A percentile compares a stretch with the other conserved stretches of the same genome.
phyloP scores from a whole-genome alignment of 2,888 invertebrate species.

The Creontiades dilutus region DNA sequence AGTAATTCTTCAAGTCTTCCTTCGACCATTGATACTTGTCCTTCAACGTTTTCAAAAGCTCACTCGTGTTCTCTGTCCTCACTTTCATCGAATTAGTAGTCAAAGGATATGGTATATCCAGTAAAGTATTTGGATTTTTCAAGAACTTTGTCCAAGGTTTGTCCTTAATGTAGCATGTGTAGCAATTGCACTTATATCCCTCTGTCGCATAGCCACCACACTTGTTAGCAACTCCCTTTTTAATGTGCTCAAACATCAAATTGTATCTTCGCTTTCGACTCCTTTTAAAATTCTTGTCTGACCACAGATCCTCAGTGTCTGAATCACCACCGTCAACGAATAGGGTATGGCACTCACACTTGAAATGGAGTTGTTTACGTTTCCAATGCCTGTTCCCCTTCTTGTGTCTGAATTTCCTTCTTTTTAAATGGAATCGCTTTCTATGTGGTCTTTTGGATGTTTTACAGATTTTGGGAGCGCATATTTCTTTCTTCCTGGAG shows the following conservation, averaged over 20 bases:
- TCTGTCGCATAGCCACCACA: slow-evolving; percentile 37
- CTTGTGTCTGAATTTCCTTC: not conserved
- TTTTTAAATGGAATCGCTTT: not conserved
- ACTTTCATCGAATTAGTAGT: not conserved
- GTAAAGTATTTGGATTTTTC: not conserved
- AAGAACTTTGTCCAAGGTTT: slow-evolving; percentile 57
- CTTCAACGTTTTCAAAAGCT: not conserved
- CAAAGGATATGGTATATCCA: slow-evolving; percentile 57
- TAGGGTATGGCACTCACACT: slow-evolving; percentile 4
- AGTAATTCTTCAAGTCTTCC: slow-evolving; percentile 41
- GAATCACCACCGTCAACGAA: not conserved
- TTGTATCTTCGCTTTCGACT: slow-evolving; percentile 22
- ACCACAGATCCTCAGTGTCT: slow-evolving; percentile 15
- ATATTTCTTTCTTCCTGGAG: not conserved
- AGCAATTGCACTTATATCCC: slow-evolving; percentile 35
- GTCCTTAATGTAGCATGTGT: not conserved
- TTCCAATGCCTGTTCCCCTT: not conserved
- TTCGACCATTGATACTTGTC: slow-evolving; percentile 42
- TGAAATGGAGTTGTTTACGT: slow-evolving; percentile 6
- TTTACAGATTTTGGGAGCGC: slow-evolving; percentile 8
- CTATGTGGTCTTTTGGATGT: not conserved
- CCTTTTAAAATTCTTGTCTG: not conserved
- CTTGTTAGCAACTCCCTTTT: not conserved
- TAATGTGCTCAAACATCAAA: not conserved
- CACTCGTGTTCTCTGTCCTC: not conserved